A percentile compares a stretch with the other conserved stretches of the same genome.
Evolutionary conservation across 2,797 vertebrate species (phyloP).

Genomic region (Myotis pilosus): DNA sequence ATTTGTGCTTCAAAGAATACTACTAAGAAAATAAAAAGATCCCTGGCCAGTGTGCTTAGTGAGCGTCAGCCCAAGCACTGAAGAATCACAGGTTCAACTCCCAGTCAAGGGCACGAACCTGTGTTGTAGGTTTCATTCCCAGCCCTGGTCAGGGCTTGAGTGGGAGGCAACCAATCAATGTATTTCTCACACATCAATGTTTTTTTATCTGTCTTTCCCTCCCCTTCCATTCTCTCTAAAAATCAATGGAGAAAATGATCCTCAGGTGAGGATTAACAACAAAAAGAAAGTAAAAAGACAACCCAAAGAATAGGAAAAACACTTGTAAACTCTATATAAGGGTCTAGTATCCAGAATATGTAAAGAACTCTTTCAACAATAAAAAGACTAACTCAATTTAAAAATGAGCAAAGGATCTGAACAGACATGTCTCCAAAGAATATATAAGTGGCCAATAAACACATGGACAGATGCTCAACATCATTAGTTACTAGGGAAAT

Average conservation of each 20-base stretch:
- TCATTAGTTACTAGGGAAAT: neutral
- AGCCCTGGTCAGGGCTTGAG: neutral
- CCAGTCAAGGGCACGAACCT: neutral
- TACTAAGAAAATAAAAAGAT: conserved; percentile 2
- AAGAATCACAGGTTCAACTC: neutral
- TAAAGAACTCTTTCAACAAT: neutral
- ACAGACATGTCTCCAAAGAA: conserved; percentile 24
- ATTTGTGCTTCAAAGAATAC: neutral
- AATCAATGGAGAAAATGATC: neutral
- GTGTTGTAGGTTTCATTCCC: neutral
- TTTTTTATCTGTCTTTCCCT: neutral
- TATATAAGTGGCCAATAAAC: neutral
- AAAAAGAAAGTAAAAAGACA: conserved; percentile 1
- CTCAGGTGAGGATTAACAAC: neutral
- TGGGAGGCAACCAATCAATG: neutral
- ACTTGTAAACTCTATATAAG: neutral
- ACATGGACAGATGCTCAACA: conserved; percentile 5
- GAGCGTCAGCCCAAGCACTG: neutral
- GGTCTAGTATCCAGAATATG: neutral
- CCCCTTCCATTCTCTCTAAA: neutral
- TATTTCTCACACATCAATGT: neutral
- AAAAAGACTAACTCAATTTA: conserved; percentile 7
- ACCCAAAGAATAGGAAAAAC: neutral
- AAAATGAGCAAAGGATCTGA: conserved; percentile 19
- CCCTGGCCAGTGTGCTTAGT: neutral